A percentile compares a stretch with the other conserved stretches of the same genome.
These are phyloP conservation scores for Rousettus leschenaultii DNA, from an alignment of 2,113 vertebrate species.

Conservation along the genomic window DNA sequence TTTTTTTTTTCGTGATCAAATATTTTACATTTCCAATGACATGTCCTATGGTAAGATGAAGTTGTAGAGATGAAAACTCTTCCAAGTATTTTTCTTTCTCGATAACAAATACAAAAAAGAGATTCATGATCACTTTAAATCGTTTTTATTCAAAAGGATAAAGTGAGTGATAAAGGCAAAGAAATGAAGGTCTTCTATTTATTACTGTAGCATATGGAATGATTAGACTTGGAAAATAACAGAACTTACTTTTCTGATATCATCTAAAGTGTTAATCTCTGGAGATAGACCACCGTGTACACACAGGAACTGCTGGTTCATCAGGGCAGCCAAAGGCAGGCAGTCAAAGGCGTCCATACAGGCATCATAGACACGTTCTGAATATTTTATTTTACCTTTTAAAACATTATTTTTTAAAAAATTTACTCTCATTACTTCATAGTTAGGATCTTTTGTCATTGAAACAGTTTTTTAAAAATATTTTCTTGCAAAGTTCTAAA, in stretches of 20 bases:
- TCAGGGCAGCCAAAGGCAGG: constrained; percentile 97
- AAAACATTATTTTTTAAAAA: constrained; percentile 36
- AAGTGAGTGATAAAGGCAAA: not conserved
- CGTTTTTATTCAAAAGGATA: not conserved
- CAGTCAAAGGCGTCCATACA: constrained; percentile 99
- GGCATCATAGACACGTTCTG: constrained; percentile 96
- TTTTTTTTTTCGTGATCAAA: not conserved
- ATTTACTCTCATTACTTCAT: not conserved
- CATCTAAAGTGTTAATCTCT: constrained; percentile 98
- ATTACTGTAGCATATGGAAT: not conserved
- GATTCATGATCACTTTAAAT: not conserved
- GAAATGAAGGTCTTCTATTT: not conserved
- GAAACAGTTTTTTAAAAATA: not conserved
- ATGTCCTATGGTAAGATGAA: not conserved
- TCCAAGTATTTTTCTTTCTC: not conserved
- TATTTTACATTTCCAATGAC: not conserved
- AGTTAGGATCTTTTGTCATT: not conserved
- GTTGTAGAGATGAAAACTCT: not conserved
- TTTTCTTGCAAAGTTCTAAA: not conserved
- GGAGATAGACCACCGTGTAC: constrained; percentile 98
- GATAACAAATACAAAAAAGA: not conserved
- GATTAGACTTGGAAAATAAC: not conserved
- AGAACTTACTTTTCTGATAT: constrained; percentile 98
- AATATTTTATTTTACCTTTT: constrained; percentile 99
- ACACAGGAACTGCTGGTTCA: constrained; percentile 99